Conservation (phyloP, 2,113 vertebrate species). For the Nesoenas mayeri region DNA sequence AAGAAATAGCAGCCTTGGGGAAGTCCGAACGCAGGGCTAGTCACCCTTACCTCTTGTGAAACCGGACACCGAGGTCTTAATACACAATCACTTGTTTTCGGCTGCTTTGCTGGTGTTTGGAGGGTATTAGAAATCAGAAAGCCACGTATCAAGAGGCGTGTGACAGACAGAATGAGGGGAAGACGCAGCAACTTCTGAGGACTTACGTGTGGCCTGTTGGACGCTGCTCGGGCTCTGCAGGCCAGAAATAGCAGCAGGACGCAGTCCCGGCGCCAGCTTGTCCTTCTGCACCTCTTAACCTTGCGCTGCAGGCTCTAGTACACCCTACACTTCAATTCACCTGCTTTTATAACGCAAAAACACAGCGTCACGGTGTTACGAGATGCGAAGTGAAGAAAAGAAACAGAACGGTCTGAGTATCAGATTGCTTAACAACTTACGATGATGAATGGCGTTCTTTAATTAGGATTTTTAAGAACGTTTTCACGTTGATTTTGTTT, state of each 20-base stretch:
- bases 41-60: neutral
- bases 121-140: neutral
- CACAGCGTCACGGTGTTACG: neutral
- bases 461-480: neutral
- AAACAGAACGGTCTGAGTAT: neutral
- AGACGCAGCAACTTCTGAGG: neutral
- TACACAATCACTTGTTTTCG: neutral
- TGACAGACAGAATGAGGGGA: neutral
- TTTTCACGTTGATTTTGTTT: neutral
- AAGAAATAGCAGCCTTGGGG: neutral
- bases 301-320: neutral
- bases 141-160: neutral
- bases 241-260: conserved; percentile 20
- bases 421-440: neutral
- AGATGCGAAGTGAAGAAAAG: neutral
- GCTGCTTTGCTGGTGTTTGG: neutral
- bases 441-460: neutral
- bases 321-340: neutral
- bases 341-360: neutral
- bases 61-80: neutral
- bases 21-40: neutral
- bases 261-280: neutral
- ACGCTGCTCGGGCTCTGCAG: neutral
- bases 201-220: neutral
- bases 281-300: neutral